Conservation (phyloP, 2,797 vertebrate genomes). For the Gymnocypris eckloni region DNA sequence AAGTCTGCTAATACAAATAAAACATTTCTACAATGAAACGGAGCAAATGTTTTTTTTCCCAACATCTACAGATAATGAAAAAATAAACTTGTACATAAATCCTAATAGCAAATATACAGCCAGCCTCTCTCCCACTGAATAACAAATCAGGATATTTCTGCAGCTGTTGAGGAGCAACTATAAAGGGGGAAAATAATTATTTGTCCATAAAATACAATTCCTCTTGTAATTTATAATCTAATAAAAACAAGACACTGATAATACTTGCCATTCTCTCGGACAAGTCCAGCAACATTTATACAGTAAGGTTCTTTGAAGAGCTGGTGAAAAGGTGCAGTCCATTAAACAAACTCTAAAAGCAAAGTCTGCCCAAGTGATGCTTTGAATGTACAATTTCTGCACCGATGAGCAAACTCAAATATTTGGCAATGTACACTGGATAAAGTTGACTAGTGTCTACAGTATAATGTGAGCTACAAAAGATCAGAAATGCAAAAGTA, state of each 20-base stretch:
- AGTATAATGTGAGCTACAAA: conserved; percentile 48
- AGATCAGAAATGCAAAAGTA: conserved; percentile 31
- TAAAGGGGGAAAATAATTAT: background rate
- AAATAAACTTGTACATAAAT: background rate
- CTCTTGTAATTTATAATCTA: conserved; percentile 27
- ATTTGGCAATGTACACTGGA: conserved; percentile 29
- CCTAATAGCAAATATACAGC: background rate
- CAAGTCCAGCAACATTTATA: conserved; percentile 40
- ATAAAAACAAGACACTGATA: conserved; percentile 23
- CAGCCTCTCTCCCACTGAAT: background rate
- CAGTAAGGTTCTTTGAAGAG: conserved; percentile 40
- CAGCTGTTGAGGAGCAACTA: background rate
- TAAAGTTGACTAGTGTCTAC: conserved; percentile 16
- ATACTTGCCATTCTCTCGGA: conserved; percentile 20
- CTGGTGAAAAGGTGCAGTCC: conserved; percentile 51
- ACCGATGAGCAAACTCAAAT: conserved; percentile 10
- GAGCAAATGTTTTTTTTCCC: background rate
- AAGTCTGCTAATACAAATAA: background rate
- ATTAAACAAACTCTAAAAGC: conserved; percentile 1
- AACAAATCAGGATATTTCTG: background rate
- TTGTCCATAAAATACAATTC: conserved; percentile 41
- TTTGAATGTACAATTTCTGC: background rate
- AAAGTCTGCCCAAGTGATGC: conserved; percentile 1
- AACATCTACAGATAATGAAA: background rate
- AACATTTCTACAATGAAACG: background rate